Conservation (phyloP, 1,140 invertebrate genomes). For the Monomorium pharaonis region DNA sequence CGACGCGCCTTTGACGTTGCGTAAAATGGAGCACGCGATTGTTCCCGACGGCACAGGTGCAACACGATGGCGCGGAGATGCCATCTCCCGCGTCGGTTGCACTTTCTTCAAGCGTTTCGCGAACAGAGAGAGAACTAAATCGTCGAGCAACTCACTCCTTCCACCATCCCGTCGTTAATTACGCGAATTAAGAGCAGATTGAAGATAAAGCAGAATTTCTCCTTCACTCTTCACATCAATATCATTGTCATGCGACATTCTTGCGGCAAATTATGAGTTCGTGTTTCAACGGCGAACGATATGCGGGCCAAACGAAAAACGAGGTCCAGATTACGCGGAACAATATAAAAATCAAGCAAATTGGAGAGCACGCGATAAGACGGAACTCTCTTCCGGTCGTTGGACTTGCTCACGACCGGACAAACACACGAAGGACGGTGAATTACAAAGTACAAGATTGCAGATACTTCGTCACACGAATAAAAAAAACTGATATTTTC, state of each 20-base stretch:
- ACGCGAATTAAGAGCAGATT: slow-evolving; percentile 40
- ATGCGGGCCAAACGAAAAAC: not conserved
- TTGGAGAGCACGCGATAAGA: slow-evolving; percentile 6
- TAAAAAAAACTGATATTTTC: slow-evolving; percentile 14
- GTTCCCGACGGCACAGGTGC: not conserved
- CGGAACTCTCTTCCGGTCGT: slow-evolving; percentile 26
- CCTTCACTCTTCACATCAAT: not conserved
- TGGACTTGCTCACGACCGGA: slow-evolving; percentile 24
- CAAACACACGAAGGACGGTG: slow-evolving; percentile 30
- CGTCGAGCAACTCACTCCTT: not conserved
- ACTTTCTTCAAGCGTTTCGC: not conserved
- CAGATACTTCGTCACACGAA: slow-evolving; percentile 1
- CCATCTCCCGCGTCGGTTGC: not conserved
- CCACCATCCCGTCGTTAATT: not conserved
- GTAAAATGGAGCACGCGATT: slow-evolving; percentile 5
- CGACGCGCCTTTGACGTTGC: not conserved
- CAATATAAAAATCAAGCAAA: slow-evolving; percentile 25
- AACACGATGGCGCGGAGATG: not conserved
- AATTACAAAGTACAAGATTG: slow-evolving; percentile 33
- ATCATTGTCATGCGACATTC: not conserved
- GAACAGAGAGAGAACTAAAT: slow-evolving; percentile 16
- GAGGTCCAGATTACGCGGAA: slow-evolving; percentile 22
- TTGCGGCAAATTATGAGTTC: not conserved
- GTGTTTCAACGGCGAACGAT: not conserved
- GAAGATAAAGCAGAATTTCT: not conserved